Evolutionary conservation across 64 coral and sea anemone species (phyloP).

Genomic region (Acropora yongei): DNA sequence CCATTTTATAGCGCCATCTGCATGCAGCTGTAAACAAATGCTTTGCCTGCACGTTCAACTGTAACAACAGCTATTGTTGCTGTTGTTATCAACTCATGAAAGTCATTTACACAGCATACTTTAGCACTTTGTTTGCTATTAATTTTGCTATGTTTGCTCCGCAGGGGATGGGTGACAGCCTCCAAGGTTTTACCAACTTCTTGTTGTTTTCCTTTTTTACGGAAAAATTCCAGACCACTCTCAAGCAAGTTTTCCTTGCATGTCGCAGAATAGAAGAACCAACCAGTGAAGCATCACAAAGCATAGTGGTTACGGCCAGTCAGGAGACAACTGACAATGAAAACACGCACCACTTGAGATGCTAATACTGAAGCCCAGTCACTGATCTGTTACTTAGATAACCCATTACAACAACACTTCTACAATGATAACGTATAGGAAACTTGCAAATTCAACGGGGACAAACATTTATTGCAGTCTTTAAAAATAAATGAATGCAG

Average conservation of each 20-base stretch:
- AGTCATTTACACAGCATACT: no score
- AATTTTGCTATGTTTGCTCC: background rate
- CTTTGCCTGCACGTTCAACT: no score
- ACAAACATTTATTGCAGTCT: no score
- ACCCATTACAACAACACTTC: background rate
- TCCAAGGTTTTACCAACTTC: constrained; percentile 91
- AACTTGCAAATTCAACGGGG: no score
- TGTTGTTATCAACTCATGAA: no score
- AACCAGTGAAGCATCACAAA: background rate
- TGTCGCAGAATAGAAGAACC: background rate
- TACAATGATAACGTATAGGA: background rate
- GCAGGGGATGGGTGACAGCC: constrained; percentile 87
- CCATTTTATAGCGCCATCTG: no score
- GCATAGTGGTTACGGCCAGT: background rate
- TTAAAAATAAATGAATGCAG: no score
- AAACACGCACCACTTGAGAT: background rate
- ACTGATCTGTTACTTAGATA: background rate
- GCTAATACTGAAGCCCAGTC: no score
- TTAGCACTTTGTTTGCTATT: background rate
- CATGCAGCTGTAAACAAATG: no score
- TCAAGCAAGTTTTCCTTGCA: background rate
- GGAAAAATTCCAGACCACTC: constrained; percentile 53
- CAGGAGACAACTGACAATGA: background rate
- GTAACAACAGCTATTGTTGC: no score
- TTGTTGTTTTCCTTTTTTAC: constrained; percentile 89